Evolutionary conservation across 2,797 vertebrate genomes (phyloP).

Genomic region (Salarias fasciatus): DNA sequence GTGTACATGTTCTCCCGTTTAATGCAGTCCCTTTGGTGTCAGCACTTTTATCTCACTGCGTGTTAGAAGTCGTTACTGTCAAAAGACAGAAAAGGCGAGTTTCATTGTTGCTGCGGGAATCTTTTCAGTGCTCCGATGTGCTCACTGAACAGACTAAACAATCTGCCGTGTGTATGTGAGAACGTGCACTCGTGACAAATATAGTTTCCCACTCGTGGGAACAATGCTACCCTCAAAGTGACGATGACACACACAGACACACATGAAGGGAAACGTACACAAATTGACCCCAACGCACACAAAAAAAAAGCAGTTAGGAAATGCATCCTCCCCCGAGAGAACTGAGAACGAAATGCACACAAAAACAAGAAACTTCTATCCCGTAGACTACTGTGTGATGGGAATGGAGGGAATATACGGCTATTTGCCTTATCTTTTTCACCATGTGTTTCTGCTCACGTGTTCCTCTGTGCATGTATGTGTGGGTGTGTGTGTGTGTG

Average conservation of each 20-base stretch:
- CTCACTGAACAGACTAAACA: too few species aligned
- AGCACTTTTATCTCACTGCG: too few species aligned
- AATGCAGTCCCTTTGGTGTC: background rate
- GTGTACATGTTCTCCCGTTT: slow-evolving; percentile 13
- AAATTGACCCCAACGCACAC: background rate
- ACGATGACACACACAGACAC: slow-evolving; percentile 10
- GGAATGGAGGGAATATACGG: slow-evolving; percentile 6
- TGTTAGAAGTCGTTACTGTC: too few species aligned
- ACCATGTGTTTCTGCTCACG: too few species aligned
- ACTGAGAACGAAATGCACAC: slow-evolving; percentile 7
- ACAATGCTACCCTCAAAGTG: slow-evolving; percentile 6
- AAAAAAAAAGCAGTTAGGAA: slow-evolving; percentile 6
- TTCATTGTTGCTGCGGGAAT: too few species aligned
- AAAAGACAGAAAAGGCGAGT: too few species aligned
- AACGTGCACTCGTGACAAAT: background rate
- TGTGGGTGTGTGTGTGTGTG: background rate
- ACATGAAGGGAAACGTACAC: background rate
- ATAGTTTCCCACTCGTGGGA: slow-evolving; percentile 22
- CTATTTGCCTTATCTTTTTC: background rate
- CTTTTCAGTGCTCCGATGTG: too few species aligned
- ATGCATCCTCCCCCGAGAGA: slow-evolving; percentile 28
- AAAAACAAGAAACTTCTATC: slow-evolving; percentile 34
- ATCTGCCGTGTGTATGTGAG: too few species aligned
- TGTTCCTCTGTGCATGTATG: slow-evolving; percentile 24
- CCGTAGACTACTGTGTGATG: too few species aligned